Percentiles rank a stretch among this genome's conserved stretches.
Evolutionary conservation across 1,140 invertebrate genomes (phyloP).

Genomic region (Diachasmimorpha longicaudata): DNA sequence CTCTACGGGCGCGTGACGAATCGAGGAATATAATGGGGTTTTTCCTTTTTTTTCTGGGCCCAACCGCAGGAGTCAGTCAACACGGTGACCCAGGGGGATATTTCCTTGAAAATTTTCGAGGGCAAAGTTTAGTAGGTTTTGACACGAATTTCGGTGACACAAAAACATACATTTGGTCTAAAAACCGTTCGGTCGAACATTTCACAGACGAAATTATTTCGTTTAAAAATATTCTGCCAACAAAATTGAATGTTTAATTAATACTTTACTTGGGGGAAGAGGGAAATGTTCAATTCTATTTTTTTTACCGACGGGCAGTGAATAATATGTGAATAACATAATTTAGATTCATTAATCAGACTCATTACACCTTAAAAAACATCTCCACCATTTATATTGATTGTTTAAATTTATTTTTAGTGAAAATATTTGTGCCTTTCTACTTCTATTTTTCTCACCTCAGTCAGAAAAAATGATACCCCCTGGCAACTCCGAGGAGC

Average conservation of each 20-base stretch:
- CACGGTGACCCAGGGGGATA: constrained; percentile 40
- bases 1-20: constrained; percentile 49
- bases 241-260: no score
- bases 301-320: no score
- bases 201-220: not conserved
- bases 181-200: not conserved
- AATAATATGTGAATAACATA: no score
- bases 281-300: no score
- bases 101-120: not conserved
- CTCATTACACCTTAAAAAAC: no score
- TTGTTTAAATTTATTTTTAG: no score
- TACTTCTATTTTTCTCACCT: constrained; percentile 31
- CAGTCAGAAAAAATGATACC: not conserved
- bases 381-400: no score
- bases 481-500: not conserved
- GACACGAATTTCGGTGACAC: not conserved
- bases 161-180: not conserved
- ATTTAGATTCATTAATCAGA: no score
- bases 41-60: constrained; percentile 51
- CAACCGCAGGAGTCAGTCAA: constrained; percentile 47
- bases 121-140: not conserved
- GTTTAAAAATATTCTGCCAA: no score
- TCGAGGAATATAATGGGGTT: constrained; percentile 47
- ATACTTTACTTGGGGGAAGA: no score
- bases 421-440: constrained; percentile 51